Conservation (phyloP, 1,140 invertebrate species). For the Drosophila parabipectinata region DNA sequence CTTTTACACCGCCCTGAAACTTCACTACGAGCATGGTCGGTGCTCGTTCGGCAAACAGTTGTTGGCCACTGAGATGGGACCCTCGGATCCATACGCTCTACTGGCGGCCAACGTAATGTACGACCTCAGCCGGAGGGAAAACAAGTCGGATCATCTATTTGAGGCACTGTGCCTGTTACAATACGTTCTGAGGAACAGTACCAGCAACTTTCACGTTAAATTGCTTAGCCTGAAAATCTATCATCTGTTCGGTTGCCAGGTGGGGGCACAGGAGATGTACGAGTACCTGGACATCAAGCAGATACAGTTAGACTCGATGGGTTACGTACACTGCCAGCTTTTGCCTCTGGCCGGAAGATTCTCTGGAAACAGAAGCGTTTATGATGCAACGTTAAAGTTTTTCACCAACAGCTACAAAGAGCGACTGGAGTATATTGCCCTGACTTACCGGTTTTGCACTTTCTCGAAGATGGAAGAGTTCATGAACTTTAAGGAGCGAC, state of each 20-base stretch:
- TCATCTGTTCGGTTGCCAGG: constrained; percentile 88
- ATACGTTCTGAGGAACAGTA: constrained; percentile 88
- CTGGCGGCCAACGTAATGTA: constrained; percentile 91
- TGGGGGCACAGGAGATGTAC: constrained; percentile 89
- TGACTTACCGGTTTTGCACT: constrained; percentile 96
- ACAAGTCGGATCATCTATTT: constrained; percentile 86
- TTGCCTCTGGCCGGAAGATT: constrained; percentile 89
- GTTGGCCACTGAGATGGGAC: constrained; percentile 86
- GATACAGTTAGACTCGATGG: constrained; percentile 96
- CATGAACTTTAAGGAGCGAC: constrained; percentile 91
- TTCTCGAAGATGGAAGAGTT: constrained; percentile 97
- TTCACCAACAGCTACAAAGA: constrained; percentile 95
- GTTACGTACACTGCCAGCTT: constrained; percentile 91
- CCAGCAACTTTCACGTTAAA: constrained; percentile 92
- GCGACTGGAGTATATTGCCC: constrained; percentile 95
- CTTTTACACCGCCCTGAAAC: constrained; percentile 85
- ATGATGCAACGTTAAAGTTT: constrained; percentile 91
- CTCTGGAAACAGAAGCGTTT: constrained; percentile 87
- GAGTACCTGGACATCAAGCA: constrained; percentile 94
- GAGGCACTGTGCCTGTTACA: constrained; percentile 89
- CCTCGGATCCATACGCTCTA: constrained; percentile 91
- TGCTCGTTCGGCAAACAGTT: constrained; percentile 84
- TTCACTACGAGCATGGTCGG: constrained; percentile 85
- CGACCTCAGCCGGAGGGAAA: constrained; percentile 87
- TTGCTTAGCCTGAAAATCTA: constrained; percentile 90